Evolutionary conservation across 2,888 invertebrate genomes (phyloP).

Genomic region (Pollenia griseotomentosa): DNA sequence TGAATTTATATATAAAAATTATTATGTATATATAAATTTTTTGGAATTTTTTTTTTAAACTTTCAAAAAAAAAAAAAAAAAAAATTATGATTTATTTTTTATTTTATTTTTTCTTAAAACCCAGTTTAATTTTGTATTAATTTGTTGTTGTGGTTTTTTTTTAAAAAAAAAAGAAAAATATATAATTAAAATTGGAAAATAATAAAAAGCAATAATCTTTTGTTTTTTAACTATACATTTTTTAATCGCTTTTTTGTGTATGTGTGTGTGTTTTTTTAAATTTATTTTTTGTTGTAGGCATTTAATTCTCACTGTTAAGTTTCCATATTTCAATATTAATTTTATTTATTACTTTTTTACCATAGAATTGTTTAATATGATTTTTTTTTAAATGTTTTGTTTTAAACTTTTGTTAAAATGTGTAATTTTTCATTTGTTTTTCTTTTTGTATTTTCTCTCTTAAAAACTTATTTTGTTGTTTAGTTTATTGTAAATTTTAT

Average conservation of each 20-base stretch:
- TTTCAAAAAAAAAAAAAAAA: constrained; percentile 29
- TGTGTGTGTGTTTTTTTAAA: constrained; percentile 23
- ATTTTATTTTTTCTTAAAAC: constrained; percentile 17
- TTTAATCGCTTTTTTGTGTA: constrained; percentile 46
- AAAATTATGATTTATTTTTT: constrained; percentile 42
- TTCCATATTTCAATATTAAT: constrained; percentile 70
- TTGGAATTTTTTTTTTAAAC: constrained; percentile 26
- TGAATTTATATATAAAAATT: constrained; percentile 67
- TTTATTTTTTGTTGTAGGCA: constrained; percentile 67
- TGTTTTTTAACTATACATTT: constrained; percentile 26
- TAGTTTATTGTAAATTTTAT: constrained; percentile 67
- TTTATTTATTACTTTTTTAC: constrained; percentile 27
- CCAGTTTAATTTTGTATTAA: constrained; percentile 50
- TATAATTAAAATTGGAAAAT: constrained; percentile 47
- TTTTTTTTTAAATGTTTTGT: constrained; percentile 39
- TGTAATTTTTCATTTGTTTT: constrained; percentile 25
- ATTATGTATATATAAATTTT: constrained; percentile 58
- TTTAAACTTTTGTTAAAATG: constrained; percentile 63
- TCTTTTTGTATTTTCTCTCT: constrained; percentile 48
- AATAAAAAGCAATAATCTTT: constrained; percentile 59
- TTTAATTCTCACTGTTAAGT: constrained; percentile 74
- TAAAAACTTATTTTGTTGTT: constrained; percentile 68
- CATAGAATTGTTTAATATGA: constrained; percentile 62
- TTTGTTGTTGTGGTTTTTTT: constrained; percentile 28
- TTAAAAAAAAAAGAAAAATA: constrained; percentile 4